A percentile compares a stretch with the other conserved stretches of the same genome.
These are phyloP conservation scores for Hyles vespertilio DNA, from an alignment of 1,140 invertebrate species.

Conservation along the genomic window DNA sequence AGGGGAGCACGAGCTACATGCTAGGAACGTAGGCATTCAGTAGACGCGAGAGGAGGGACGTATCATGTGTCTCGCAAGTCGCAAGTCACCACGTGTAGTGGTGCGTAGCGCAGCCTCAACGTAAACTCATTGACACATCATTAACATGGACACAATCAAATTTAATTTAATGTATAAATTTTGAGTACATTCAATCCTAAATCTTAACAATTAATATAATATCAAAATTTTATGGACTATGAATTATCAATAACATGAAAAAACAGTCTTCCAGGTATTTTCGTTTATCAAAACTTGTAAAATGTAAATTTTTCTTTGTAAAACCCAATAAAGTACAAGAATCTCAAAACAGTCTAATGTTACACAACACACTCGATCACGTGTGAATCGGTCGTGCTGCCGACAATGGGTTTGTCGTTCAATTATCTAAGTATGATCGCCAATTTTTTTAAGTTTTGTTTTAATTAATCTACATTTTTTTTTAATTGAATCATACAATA, in stretches of 20 bases:
- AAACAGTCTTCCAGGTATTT: conserved; percentile 68
- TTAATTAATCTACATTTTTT: too few relatives aligned
- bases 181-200: conserved; percentile 39
- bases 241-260: conserved; percentile 63
- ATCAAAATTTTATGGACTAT: conserved; percentile 71
- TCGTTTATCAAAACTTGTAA: conserved; percentile 70
- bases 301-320: conserved; percentile 63
- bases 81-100: background rate
- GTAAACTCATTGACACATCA: background rate
- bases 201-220: conserved; percentile 64
- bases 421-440: too few relatives aligned
- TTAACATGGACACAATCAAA: too few relatives aligned
- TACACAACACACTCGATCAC: conserved; percentile 16
- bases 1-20: background rate
- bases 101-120: conserved; percentile 18
- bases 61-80: background rate
- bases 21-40: background rate
- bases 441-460: too few relatives aligned
- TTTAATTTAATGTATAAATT: conserved; percentile 21
- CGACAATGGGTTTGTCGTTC: too few relatives aligned
- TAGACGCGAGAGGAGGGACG: too few relatives aligned
- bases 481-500: too few relatives aligned
- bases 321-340: conserved; percentile 53
- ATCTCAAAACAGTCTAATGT: conserved; percentile 53
- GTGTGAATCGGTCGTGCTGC: too few relatives aligned